These are phyloP conservation scores for Vipera ursinii DNA, from an alignment of 2,797 vertebrate species.

Conservation along the genomic window DNA sequence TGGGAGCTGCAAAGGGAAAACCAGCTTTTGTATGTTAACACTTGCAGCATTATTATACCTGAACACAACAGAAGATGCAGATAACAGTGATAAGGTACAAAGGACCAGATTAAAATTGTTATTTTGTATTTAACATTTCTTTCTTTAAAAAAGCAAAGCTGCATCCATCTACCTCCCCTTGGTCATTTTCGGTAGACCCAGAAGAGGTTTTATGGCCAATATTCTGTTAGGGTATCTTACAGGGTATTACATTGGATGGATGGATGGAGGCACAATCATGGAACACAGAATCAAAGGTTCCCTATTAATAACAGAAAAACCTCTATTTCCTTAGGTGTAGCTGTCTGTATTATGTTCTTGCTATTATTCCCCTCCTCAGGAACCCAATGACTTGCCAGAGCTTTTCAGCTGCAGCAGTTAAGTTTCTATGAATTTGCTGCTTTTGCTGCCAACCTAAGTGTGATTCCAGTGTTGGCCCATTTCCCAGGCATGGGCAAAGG, in stretches of 20 bases:
- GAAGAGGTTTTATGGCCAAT: not conserved
- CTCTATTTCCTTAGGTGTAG: not conserved
- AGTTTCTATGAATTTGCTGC: not conserved
- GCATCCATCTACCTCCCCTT: not conserved
- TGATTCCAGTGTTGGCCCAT: slow-evolving; percentile 1
- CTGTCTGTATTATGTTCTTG: not conserved
- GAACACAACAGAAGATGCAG: not conserved
- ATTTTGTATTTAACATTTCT: not conserved
- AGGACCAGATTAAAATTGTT: not conserved
- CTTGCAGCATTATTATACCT: not conserved
- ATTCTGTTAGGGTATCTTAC: not conserved
- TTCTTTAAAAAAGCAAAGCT: not conserved
- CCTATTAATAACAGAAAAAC: not conserved
- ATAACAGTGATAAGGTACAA: not conserved
- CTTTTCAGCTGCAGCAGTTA: slow-evolving; percentile 1
- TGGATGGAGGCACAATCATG: not conserved
- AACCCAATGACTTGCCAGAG: not conserved
- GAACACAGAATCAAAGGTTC: not conserved
- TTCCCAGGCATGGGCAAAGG: not conserved
- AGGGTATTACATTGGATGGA: not conserved
- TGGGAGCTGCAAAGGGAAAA: not conserved
- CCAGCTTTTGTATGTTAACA: not conserved
- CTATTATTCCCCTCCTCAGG: not conserved
- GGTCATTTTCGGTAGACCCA: not conserved
- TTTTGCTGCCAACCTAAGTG: not conserved